Evolutionary conservation across 2,888 invertebrate genomes (phyloP), one percentile per base, ranked within the genome.

Genomic region (Apodemia mormo): DNA sequence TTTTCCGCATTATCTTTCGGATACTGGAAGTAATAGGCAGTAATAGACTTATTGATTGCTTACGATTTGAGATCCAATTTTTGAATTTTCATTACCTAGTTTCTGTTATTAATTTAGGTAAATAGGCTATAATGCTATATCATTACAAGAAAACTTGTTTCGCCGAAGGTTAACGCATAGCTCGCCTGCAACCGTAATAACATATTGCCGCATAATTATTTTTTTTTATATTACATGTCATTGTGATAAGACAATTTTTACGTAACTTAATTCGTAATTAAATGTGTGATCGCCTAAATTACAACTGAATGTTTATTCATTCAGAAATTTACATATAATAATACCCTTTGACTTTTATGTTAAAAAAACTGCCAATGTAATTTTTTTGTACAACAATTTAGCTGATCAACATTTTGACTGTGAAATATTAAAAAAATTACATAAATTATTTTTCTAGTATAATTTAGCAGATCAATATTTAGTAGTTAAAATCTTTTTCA

Each of bases 141-240:
- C 67, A 33, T 66, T 66, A 64, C 68, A 54, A 49, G 65, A 43
- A 70, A 77, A 75, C 76, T 75, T 68, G 73, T 77, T 75, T 73
- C 45, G 43, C 61, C 72, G 73, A 76, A 76, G 76, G 76, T 68
- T 76, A 67, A 29, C 45, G 33, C 49, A 40, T 67, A 56, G 43
- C 56, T 66, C 68, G 45, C 37, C 71, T 64, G 56, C 68, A 14
- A 64, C 65, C 10, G 10, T 45, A 12, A 45, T 56, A 9, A 56
- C 22, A 29, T 56, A 8, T 29, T 22, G 29, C 56, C 0, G 45
- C 45, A 10, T 45, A 49, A 4, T 14, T 49, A 49, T 0, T 49
- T 49, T 49, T 49, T 22, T 49, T 49, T 29, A 56, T 29, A 56
- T 56, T 56, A 56, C 29, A 56, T 56, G 56, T 56, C 56, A 56